phyloP scores from a whole-genome alignment of 2,888 invertebrate species.

The Trypoxylon attenuatum region DNA sequence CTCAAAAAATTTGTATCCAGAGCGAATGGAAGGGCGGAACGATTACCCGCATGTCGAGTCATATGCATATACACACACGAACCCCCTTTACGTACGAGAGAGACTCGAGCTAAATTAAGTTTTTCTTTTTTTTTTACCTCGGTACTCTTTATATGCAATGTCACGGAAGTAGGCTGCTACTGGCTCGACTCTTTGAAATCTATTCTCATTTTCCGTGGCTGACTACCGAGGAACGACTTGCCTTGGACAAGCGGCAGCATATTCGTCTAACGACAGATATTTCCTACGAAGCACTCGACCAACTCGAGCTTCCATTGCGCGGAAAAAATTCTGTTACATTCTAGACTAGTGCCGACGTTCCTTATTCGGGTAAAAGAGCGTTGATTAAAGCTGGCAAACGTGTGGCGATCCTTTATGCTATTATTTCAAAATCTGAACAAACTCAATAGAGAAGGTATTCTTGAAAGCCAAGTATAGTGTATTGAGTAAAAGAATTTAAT shows the following conservation, averaged over 20 bases:
- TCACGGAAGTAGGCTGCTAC: conserved; percentile 28
- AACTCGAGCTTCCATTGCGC: background rate
- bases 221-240: conserved; percentile 11
- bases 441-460: no score
- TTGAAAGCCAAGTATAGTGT: no score
- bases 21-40: conserved; percentile 29
- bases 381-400: no score
- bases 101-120: conserved; percentile 45
- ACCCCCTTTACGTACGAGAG: conserved; percentile 18
- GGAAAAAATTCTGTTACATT: background rate
- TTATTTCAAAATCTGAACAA: no score
- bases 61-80: conserved; percentile 15
- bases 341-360: background rate
- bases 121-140: conserved; percentile 16
- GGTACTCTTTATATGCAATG: conserved; percentile 23
- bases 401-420: no score
- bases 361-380: no score
- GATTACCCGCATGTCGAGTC: conserved; percentile 41
- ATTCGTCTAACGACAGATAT: conserved; percentile 29
- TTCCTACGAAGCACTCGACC: conserved; percentile 10
- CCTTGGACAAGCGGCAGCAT: conserved; percentile 14
- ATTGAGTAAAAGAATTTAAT: no score
- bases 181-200: conserved; percentile 32
- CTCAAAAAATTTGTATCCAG: conserved; percentile 41
- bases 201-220: conserved; percentile 27